A percentile compares a stretch with the other conserved stretches of the same genome.
Evolutionary conservation across 1,140 invertebrate genomes (phyloP).

Genomic region (Temnothorax longispinosus): DNA sequence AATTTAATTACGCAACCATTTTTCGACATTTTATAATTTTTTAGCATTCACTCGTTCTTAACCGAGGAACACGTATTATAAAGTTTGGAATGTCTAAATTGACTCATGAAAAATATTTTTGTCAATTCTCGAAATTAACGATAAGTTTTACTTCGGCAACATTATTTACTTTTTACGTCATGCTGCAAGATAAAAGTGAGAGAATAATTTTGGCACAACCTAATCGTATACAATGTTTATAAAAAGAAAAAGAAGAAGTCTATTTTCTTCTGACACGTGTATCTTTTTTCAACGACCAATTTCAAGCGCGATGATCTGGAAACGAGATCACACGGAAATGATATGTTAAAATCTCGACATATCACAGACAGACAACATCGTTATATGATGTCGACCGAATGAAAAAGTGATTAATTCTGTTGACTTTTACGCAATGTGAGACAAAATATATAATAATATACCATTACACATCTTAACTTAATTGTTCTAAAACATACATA

Average conservation of each 20-base stretch:
- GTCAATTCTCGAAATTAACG: neutral
- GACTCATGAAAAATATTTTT: neutral
- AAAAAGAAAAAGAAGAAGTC: neutral
- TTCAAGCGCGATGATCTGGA: constrained; percentile 63
- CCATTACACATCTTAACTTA: neutral
- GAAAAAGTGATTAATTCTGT: neutral
- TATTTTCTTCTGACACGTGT: constrained; percentile 35
- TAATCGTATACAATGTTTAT: constrained; percentile 33
- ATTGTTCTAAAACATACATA: neutral
- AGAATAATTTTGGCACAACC: constrained; percentile 16
- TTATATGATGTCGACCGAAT: neutral
- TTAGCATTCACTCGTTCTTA: neutral
- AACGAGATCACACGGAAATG: constrained; percentile 65
- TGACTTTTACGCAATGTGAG: neutral
- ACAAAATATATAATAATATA: neutral
- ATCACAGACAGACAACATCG: neutral
- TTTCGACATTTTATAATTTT: neutral
- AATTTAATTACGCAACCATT: constrained; percentile 13
- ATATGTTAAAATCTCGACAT: constrained; percentile 1
- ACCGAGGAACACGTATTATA: neutral
- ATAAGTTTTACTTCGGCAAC: neutral
- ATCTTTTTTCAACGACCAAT: constrained; percentile 60
- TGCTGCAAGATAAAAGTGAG: neutral
- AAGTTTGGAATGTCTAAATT: neutral
- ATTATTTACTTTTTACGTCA: neutral